Evolutionary conservation across 2,797 vertebrate genomes (phyloP), one percentile per base, ranked within the genome.

Genomic region (Dicrostonyx torquatus): DNA sequence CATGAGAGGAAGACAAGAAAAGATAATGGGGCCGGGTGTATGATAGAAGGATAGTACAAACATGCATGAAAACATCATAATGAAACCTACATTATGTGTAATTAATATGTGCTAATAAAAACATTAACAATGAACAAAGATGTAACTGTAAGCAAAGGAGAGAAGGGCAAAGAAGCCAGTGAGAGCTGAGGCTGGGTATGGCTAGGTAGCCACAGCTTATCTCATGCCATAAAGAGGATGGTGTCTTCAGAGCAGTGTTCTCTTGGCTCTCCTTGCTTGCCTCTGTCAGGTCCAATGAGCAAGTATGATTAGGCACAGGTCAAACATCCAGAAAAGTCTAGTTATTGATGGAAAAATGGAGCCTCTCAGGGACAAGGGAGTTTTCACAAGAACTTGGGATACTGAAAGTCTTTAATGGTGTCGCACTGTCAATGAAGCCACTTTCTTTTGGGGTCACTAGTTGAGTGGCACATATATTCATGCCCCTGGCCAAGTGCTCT

Each of bases 401-500:
- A 20, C 9, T 11, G n/a, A 18, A 8, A 14, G 37, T 3, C 60
- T 37, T 18, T 1, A 8, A 37, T 17, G 29, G 73, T 5, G 34
- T 12, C 13, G 0, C 2, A 14, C 13, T 15, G n/a, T 12, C 73
- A 2, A 43, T n/a, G 31, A 64, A 15, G 26, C 24, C 34, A 15
- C 31, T 4, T 22, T 50, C 43, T 40, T 73, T 22, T 6, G 6
- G 14, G 6, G 40, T 34, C 64, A 6, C 0, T 6, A 4, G 50
- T 3, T 45, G 78, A 58, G 20, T 43, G 4, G 24, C 87, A 53
- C 26, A 5, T 29, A 66, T 7, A 1, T 14, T 9, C 31, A 9
- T 0, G 17, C 7, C 11, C 22, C 31, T 77, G 68, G 10, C 12
- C 1, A 0, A 0, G 17, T 0, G n/a, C 13, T 85, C 18, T 68